Base-by-base conservation (phyloP, 2,797 vertebrate genomes). In the Acestrorhynchus altus region DNA sequence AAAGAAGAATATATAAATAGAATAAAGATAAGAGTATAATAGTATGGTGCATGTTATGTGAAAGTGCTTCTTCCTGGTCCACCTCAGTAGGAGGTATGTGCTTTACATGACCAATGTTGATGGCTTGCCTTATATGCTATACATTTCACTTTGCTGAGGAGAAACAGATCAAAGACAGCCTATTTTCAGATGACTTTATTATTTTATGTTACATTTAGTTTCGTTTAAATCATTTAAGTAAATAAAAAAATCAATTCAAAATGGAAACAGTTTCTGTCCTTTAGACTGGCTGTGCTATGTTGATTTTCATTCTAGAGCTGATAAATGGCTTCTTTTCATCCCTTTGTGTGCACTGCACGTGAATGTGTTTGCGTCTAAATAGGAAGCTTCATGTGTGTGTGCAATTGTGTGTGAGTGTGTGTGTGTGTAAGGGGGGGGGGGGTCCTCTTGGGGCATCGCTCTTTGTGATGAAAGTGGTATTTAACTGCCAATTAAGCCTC, bases 401-500 rank as follows among this genome's bases (percentile, higher is more conserved):
- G 44, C n/a, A n/a, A n/a, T n/a, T 61, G 63, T 44, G 28, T 67
- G 66, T 51, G 39, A 13, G 60, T 16, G 59, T 31, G 54, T 74
- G 71, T 49, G 51, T 57, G 39, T 60, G 35, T 60, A 63, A 26
- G 65, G 18, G 9, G 31, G 15, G 35, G 72, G 49, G 75, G 28
- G 74, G 42, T 59, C 42, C 20, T 73, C 68, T 75, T 40, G 52
- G 40, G 77, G 57, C 65, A 75, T 22, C 66, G 54, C 42, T 81
- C 75, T 80, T 83, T 64, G 76, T 82, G 79, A 85, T 83, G 78
- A 84, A 86, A 81, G 81, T 70, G 77, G 44, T 79, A 80, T 80
- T 79, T 80, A 81, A 80, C 83, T 74, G 71, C 67, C 76, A 83
- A 88, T 84, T 85, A 85, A 81, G 80, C 64, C 74, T 82, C 52